These are phyloP conservation scores for Parelbella ahira DNA, from an alignment of 2,888 invertebrate genomes.

Conservation along the genomic window DNA sequence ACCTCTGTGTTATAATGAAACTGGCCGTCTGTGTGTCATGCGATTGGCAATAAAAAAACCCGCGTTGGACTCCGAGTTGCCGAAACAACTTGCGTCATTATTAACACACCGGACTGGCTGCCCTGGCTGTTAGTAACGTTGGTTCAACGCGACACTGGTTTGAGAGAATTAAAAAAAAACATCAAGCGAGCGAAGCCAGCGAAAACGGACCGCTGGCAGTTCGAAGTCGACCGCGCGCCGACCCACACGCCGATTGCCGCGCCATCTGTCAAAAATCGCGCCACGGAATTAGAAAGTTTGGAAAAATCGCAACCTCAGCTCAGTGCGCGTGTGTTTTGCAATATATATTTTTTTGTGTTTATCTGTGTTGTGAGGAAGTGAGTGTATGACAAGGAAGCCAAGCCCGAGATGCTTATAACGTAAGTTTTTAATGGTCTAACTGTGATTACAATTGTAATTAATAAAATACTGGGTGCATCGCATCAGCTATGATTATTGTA, in stretches of 20 bases:
- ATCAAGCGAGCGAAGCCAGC: constrained; percentile 37
- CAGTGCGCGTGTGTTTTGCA: constrained; percentile 49
- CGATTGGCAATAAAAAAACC: constrained; percentile 45
- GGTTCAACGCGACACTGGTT: constrained; percentile 34
- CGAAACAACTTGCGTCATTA: constrained; percentile 72
- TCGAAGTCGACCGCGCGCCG: constrained; percentile 53
- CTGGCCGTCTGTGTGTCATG: constrained; percentile 26
- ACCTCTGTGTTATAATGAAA: constrained; percentile 16
- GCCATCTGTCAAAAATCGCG: constrained; percentile 43
- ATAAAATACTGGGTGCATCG: constrained; percentile 32
- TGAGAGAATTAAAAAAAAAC: constrained; percentile 37
- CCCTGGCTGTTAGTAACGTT: constrained; percentile 6
- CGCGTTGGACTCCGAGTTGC: constrained; percentile 49
- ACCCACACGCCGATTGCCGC: constrained; percentile 46
- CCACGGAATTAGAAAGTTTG: constrained; percentile 62
- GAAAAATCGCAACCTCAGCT: constrained; percentile 38
- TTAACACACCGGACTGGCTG: constrained; percentile 55
- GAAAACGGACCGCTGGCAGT: constrained; percentile 48
- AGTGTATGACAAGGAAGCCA: constrained; percentile 63
- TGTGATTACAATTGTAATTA: constrained; percentile 46
- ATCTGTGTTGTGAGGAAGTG: constrained; percentile 59
- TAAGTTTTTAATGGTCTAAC: constrained; percentile 58
- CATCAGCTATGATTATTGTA: constrained; percentile 9
- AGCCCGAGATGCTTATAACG: constrained; percentile 71
- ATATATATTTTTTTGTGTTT: constrained; percentile 43